Evolutionary conservation across 2,797 vertebrate species (phyloP), one percentile per base, ranked within the genome.

Genomic region (Tapera naevia): DNA sequence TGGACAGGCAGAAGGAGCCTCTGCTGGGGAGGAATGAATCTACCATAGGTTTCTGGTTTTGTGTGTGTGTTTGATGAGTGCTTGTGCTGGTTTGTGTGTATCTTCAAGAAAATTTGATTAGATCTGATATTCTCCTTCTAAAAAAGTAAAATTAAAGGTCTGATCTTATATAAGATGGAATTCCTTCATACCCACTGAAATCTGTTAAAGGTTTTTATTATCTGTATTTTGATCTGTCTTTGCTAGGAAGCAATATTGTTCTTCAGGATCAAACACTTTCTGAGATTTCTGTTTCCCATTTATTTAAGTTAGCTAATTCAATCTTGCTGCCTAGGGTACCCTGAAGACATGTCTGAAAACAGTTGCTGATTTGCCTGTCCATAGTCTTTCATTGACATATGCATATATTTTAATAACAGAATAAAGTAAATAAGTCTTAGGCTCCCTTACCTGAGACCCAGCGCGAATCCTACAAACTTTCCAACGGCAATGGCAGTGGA

Each of bases 361-460:
- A 67, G 27, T 19, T 64, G 18, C 32, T 72, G 28, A 57, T 37
- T 86, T 80, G 28, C 9, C n/a, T 74, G 0, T 56, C 28, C 24
- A 28, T 2, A 33, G 53, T 23, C 0, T 5, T 87, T 24, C 46
- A 28, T 5, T 61, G 75, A 65, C 15, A 25, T 16, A 15, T 10
- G 15, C 17, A 13, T 27, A 2, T 51, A 33, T 61, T 62, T 92
- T 74, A 82, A 70, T 39, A 80, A 53, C 15, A 70, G 54, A 80
- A 75, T 32, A 58, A 88, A 72, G 5, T 15, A 67, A 50, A 53
- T 17, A 13, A 18, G 30, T 71, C 64, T 87, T 57, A 74, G 17
- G 73, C 17, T 35, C 4, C 39, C 75, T 97, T 97, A 98, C 98
- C 98, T 98, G 51, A 99, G 97, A 71, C 98, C 98, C 86, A 97